Percentiles rank a stretch among this genome's conserved stretches.
Evolutionary conservation across 1,140 invertebrate species (phyloP).

Genomic region (Apis cerana): DNA sequence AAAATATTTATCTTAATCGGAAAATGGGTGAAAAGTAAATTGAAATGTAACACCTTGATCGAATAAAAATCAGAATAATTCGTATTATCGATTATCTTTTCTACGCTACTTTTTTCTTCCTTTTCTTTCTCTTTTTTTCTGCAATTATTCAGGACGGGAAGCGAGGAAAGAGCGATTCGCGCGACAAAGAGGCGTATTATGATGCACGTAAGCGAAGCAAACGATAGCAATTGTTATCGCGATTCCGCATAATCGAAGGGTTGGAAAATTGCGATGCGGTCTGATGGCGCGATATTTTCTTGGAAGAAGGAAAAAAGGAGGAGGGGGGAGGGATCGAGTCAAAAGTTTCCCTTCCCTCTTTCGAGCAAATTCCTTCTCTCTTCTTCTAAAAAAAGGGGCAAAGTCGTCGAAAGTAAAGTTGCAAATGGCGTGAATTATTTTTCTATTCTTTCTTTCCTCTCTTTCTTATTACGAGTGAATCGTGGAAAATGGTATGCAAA

Average conservation of each 20-base stretch:
- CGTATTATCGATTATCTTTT: too few relatives aligned
- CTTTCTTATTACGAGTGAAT: not conserved
- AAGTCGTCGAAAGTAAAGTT: slow-evolving; percentile 13
- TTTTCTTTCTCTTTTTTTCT: too few relatives aligned
- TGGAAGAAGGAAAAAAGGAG: not conserved
- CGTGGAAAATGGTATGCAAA: slow-evolving; percentile 7
- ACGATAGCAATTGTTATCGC: not conserved
- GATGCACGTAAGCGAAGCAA: slow-evolving; percentile 37
- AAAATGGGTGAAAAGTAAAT: too few relatives aligned
- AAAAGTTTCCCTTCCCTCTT: not conserved
- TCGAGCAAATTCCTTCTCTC: not conserved
- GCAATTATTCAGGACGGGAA: too few relatives aligned
- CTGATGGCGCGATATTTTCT: not conserved
- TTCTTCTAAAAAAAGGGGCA: not conserved
- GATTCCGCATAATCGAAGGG: slow-evolving; percentile 52
- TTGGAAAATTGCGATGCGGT: slow-evolving; percentile 35
- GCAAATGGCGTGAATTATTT: slow-evolving; percentile 20
- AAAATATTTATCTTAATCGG: too few relatives aligned
- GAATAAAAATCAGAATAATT: too few relatives aligned
- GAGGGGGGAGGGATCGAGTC: not conserved
- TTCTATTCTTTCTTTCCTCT: not conserved
- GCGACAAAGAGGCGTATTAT: slow-evolving; percentile 43
- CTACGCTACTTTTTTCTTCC: too few relatives aligned
- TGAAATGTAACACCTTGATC: too few relatives aligned
- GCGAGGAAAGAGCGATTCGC: not conserved